These are phyloP conservation scores for Dilophus febrilis DNA, from an alignment of 2,888 invertebrate species.

Conservation along the genomic window DNA sequence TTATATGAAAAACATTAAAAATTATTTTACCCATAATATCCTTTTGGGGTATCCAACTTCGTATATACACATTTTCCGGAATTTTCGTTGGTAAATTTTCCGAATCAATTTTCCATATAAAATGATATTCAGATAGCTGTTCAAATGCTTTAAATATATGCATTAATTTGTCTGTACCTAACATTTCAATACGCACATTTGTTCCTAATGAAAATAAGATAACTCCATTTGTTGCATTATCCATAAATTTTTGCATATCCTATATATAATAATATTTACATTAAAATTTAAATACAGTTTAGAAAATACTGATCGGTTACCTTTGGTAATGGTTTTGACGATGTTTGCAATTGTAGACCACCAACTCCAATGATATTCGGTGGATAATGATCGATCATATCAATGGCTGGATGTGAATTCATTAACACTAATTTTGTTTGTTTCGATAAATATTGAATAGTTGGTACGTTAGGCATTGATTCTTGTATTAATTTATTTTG, in stretches of 20 bases:
- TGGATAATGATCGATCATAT: slow-evolving; percentile 4
- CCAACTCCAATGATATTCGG: slow-evolving; percentile 8
- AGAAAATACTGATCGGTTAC: slow-evolving; percentile 2
- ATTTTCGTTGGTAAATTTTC: slow-evolving; percentile 13
- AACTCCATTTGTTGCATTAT: slow-evolving; percentile 6
- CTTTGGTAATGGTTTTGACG: slow-evolving; percentile 8
- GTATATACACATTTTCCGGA: slow-evolving; percentile 29
- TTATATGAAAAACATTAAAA: slow-evolving; percentile 3
- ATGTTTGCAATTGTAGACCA: slow-evolving; percentile 9
- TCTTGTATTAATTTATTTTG: not conserved
- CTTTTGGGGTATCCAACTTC: slow-evolving; percentile 34
- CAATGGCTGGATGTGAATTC: slow-evolving; percentile 6
- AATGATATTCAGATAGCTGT: slow-evolving; percentile 4
- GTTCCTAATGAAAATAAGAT: slow-evolving; percentile 8
- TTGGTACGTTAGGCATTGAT: not conserved
- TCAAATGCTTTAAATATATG: slow-evolving; percentile 6
- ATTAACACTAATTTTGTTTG: slow-evolving; percentile 5
- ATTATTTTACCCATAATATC: slow-evolving; percentile 31
- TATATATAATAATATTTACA: not conserved
- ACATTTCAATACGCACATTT: slow-evolving; percentile 3
- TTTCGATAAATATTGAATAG: not conserved
- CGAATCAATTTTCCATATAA: slow-evolving; percentile 7
- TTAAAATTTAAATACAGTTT: not conserved
- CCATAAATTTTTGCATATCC: slow-evolving; percentile 12
- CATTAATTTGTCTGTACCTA: slow-evolving; percentile 1